Percentiles rank a stretch among this genome's conserved stretches.
Conservation (phyloP, 1,140 invertebrate species). For the Papilio xuthus region DNA sequence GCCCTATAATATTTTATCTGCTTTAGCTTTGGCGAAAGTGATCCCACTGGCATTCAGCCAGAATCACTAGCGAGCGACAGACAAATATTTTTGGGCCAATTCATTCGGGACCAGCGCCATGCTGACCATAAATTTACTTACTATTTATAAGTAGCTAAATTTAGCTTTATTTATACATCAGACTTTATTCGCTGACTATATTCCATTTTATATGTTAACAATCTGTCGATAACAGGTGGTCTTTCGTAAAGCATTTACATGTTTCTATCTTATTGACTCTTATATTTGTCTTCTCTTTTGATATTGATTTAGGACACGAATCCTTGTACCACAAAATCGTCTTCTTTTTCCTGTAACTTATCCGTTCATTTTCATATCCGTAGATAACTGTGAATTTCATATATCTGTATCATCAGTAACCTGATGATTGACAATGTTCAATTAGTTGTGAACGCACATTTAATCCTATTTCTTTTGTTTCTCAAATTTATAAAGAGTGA, state of each 20-base stretch:
- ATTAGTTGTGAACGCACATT: neutral
- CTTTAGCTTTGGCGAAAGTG: conserved; percentile 66
- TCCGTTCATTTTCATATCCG: too few species aligned
- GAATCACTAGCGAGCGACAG: conserved; percentile 58
- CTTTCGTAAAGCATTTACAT: neutral
- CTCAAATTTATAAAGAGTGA: neutral
- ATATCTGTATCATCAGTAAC: too few species aligned
- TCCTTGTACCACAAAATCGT: too few species aligned
- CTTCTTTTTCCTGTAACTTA: too few species aligned
- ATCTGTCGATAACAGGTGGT: neutral
- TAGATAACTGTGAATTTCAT: too few species aligned
- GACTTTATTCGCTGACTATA: conserved; percentile 46
- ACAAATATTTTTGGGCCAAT: conserved; percentile 76
- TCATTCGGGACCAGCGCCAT: conserved; percentile 54
- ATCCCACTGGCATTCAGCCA: conserved; percentile 70
- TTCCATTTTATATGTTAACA: neutral
- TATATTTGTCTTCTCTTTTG: neutral
- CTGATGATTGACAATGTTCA: too few species aligned
- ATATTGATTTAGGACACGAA: too few species aligned
- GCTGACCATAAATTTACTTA: conserved; percentile 53
- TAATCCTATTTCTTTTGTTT: neutral
- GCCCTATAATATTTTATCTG: conserved; percentile 38
- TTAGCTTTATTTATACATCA: conserved; percentile 52
- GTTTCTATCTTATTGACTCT: neutral
- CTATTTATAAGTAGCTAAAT: conserved; percentile 58